Conservation (phyloP, 2,113 vertebrate genomes). For the Scolopax mira region DNA sequence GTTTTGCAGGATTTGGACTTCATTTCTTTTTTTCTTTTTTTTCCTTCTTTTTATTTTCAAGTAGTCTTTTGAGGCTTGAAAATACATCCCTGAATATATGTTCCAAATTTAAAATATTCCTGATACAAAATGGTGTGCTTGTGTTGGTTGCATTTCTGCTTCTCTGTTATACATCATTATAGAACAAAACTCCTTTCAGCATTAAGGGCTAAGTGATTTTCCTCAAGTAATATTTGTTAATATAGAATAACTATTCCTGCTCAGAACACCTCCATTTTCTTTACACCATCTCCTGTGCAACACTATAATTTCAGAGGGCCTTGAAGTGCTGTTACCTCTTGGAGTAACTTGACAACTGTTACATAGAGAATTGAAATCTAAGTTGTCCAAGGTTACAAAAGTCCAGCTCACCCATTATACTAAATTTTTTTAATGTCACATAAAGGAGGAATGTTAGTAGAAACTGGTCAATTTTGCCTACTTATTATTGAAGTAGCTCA, state of each 20-base stretch:
- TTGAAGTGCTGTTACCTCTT: constrained; percentile 27
- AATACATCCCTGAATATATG: not conserved
- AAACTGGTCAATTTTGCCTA: constrained; percentile 42
- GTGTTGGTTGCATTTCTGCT: not conserved
- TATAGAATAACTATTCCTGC: not conserved
- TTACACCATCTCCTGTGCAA: not conserved
- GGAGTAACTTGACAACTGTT: constrained; percentile 22
- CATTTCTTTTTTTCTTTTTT: not conserved
- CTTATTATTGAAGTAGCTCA: constrained; percentile 47
- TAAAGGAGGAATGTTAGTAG: not conserved
- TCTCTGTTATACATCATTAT: not conserved
- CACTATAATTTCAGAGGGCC: not conserved
- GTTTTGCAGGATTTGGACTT: not conserved
- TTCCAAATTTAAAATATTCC: not conserved
- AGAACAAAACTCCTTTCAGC: not conserved
- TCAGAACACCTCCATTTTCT: not conserved
- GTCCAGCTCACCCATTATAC: constrained; percentile 20
- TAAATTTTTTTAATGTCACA: not conserved
- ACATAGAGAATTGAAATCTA: not conserved
- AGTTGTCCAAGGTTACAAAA: constrained; percentile 36
- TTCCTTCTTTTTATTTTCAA: not conserved
- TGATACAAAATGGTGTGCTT: not conserved
- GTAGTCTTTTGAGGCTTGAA: not conserved
- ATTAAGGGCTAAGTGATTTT: constrained; percentile 1
- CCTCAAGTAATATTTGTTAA: constrained; percentile 1